Conservation (phyloP, 1,140 invertebrate genomes). For the Zaprionus inermis region DNA sequence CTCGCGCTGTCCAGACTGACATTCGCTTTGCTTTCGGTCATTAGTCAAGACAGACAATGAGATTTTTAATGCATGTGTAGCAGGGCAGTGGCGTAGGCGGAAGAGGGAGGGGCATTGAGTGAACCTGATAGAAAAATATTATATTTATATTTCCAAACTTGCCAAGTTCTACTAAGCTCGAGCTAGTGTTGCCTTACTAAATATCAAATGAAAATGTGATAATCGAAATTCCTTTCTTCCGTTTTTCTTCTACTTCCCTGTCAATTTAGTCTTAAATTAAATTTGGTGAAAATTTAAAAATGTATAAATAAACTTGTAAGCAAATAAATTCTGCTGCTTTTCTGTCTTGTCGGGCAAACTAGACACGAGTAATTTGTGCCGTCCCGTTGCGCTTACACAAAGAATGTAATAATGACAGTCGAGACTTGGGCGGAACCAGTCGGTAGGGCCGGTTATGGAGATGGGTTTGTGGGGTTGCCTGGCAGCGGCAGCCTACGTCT, state of each 20-base stretch:
- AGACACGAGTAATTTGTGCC: constrained; percentile 64
- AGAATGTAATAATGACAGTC: constrained; percentile 73
- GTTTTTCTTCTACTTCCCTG: not conserved
- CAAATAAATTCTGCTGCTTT: constrained; percentile 54
- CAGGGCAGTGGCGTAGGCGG: not conserved
- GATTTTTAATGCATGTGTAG: constrained; percentile 1
- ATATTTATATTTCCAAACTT: not conserved
- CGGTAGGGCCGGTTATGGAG: too few species aligned
- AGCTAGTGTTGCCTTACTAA: not conserved
- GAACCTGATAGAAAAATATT: not conserved
- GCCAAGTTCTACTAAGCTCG: not conserved
- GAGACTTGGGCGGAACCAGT: not conserved
- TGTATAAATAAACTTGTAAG: constrained; percentile 58
- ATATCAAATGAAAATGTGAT: constrained; percentile 1
- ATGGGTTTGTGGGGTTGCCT: not conserved
- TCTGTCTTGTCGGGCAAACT: not conserved
- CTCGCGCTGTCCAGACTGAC: not conserved
- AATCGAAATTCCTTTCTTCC: constrained; percentile 2
- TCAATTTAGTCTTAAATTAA: constrained; percentile 5
- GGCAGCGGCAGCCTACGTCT: constrained; percentile 7
- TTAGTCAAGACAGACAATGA: constrained; percentile 5
- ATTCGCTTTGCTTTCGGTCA: not conserved
- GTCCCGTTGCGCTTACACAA: constrained; percentile 56
- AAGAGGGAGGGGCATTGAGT: not conserved
- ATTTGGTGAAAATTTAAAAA: not conserved